phyloP scores from a whole-genome alignment of 2,797 vertebrate genomes.

The Staurois parvus region DNA sequence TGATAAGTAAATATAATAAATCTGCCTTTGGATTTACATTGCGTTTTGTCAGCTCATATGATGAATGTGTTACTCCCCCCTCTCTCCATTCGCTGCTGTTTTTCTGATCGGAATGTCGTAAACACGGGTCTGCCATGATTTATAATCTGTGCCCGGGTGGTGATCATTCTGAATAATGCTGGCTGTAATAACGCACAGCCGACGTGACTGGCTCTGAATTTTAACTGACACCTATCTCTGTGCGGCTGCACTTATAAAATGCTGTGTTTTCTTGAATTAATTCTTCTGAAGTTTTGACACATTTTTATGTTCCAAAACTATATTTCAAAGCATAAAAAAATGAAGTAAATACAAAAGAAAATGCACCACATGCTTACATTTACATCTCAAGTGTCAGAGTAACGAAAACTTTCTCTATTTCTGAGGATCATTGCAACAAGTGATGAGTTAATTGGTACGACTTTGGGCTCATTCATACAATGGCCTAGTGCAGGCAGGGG shows the following conservation, averaged over 20 bases:
- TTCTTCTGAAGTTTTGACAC: neutral
- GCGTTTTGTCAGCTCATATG: neutral
- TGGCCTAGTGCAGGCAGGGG: too few relatives aligned
- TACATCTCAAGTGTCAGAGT: too few relatives aligned
- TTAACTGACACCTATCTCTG: neutral
- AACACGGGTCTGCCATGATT: conserved; percentile 20
- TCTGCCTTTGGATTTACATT: neutral
- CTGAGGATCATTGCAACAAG: too few relatives aligned
- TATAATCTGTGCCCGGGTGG: neutral
- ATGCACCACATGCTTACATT: too few relatives aligned
- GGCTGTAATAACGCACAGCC: conserved; percentile 2
- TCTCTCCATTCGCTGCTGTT: neutral
- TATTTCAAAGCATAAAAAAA: too few relatives aligned
- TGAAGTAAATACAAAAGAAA: too few relatives aligned
- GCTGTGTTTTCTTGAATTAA: neutral
- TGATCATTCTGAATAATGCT: conserved; percentile 26
- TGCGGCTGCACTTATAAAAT: neutral
- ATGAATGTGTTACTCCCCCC: neutral
- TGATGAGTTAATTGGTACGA: too few relatives aligned
- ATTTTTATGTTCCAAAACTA: too few relatives aligned
- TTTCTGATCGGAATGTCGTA: conserved; percentile 8
- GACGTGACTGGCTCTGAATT: neutral
- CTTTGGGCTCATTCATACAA: too few relatives aligned
- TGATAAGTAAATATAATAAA: neutral
- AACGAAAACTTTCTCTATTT: too few relatives aligned